Evolutionary conservation across 2,888 invertebrate species (phyloP), one percentile per base, ranked within the genome.

Genomic region (Bombyx huttoni): DNA sequence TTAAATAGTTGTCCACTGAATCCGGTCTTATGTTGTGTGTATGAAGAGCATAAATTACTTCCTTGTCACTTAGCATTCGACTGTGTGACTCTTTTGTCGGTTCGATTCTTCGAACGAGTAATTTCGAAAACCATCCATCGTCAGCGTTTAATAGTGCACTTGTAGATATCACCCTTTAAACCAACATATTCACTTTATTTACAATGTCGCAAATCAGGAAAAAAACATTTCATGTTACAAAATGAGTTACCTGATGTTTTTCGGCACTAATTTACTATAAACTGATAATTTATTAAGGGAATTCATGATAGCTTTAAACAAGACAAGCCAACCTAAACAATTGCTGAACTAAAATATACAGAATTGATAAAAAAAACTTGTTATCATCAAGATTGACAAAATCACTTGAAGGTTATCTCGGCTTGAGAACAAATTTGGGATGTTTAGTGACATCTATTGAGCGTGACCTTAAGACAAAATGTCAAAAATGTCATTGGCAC

Each of bases 71-170:
- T 49, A 99, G 91, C 93, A 98, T 96, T 59, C 97, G 94, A 70
- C 98, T 98, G 82, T 99, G 99, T 3, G 98, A 95, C 77, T 98
- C 97, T 80, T 97, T 97, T 1, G 97, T 96, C 7, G 97, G 96
- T 75, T 98, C 97, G 73, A 98, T 96, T 78, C 94, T 95, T 57
- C 97, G 91, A 48, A 97, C 97, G 67, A 97, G 88, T 58, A 98
- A 85, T 80, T 96, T 97, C 61, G 95, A 95, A 53, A 97, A 87
- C 96, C 97, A 97, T 63, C 96, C 93, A 85, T 95, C 95, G 55
- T 89, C 89, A 24, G 87, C 78, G 54, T 72, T 83, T 53, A 77
- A 62, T 49, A 76, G 68, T 49, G 73, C 68, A 68, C 73, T 81
- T 63, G 83, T 82, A 46, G 78, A 73, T 62, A 88, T 75, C 66